phyloP scores from a whole-genome alignment of 2,113 vertebrate species.

The Orthochromis malagaraziensis region DNA sequence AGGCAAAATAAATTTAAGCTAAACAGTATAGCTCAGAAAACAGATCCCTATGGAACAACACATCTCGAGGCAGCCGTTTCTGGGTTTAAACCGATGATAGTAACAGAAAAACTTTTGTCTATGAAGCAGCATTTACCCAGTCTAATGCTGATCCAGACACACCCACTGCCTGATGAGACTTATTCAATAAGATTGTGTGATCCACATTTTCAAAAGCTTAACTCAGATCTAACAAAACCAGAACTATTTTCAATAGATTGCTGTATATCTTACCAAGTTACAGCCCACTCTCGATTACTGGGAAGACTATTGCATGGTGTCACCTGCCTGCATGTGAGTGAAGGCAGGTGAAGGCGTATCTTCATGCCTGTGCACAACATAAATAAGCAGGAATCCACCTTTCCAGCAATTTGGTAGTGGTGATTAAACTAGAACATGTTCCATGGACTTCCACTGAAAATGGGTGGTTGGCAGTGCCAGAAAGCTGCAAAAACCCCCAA shows the following conservation, averaged over 20 bases:
- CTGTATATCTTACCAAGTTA: not conserved
- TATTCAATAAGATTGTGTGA: rapidly evolving
- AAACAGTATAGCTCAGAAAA: not conserved
- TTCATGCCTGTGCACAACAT: not conserved
- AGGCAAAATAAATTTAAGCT: rapidly evolving
- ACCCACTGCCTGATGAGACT: not conserved
- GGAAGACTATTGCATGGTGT: not conserved
- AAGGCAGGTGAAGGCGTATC: not conserved
- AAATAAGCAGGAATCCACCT: not conserved
- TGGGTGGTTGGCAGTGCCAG: not conserved
- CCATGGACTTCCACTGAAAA: not conserved
- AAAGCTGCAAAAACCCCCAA: not conserved
- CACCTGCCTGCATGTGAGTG: not conserved
- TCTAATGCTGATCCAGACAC: not conserved
- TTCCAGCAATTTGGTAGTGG: not conserved
- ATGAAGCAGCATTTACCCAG: not conserved
- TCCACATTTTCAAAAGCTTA: not conserved
- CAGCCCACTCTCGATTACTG: not conserved
- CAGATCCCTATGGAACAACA: not conserved
- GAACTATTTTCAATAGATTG: not conserved
- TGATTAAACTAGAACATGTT: not conserved
- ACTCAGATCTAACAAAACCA: not conserved
- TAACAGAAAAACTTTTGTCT: not conserved
- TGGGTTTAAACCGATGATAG: not conserved
- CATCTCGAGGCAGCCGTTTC: not conserved